Evolutionary conservation across 2,797 vertebrate species (phyloP).

Genomic region (Poecilia gillii): DNA sequence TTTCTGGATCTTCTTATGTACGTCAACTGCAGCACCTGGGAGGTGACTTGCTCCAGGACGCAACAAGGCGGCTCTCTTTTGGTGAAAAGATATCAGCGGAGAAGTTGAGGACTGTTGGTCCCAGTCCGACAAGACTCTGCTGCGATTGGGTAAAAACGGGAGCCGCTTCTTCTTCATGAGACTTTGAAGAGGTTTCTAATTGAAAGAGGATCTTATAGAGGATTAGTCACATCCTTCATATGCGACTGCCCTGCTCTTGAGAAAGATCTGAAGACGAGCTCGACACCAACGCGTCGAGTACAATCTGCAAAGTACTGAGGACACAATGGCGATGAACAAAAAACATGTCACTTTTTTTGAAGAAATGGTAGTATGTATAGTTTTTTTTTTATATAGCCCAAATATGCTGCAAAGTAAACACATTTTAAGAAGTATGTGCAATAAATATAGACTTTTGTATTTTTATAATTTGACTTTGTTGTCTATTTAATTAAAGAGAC

Average conservation of each 20-base stretch:
- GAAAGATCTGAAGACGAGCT: conserved; percentile 20
- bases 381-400: conserved; percentile 7
- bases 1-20: conserved; percentile 40
- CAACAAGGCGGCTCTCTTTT: conserved; percentile 34
- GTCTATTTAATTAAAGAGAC: background rate
- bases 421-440: background rate
- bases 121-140: conserved; percentile 25
- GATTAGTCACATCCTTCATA: conserved; percentile 46
- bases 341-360: conserved; percentile 4
- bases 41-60: conserved; percentile 51
- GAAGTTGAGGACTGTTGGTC: conserved; percentile 45
- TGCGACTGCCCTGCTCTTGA: conserved; percentile 42
- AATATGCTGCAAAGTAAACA: conserved; percentile 26
- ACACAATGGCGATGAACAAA: background rate
- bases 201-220: conserved; percentile 45
- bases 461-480: background rate
- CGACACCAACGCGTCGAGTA: conserved; percentile 32
- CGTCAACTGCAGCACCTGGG: conserved; percentile 35
- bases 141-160: conserved; percentile 68
- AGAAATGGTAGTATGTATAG: background rate
- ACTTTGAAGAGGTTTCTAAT: conserved; percentile 56
- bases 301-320: conserved; percentile 25
- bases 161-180: conserved; percentile 46
- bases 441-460: conserved; percentile 17
- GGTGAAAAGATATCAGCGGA: conserved; percentile 8